Evolutionary conservation across 2,888 invertebrate genomes (phyloP).

Genomic region (Cerastis rubricosa): DNA sequence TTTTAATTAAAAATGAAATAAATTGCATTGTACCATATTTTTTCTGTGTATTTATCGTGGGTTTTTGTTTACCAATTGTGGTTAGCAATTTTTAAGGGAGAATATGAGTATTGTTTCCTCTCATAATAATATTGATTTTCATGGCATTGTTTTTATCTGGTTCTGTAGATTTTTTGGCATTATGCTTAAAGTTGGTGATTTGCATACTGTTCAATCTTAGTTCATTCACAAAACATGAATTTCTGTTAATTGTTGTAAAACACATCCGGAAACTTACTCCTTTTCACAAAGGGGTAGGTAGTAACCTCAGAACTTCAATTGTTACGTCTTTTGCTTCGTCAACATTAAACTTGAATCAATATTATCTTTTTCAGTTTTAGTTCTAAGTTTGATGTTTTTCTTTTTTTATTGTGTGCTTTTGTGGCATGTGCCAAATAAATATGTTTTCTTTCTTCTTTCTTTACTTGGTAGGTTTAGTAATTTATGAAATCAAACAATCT

Average conservation of each 20-base stretch:
- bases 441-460: too few relatives aligned
- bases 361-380: too few relatives aligned
- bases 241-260: neutral
- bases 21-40: conserved; percentile 5
- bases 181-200: neutral
- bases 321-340: neutral
- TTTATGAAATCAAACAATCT: too few relatives aligned
- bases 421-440: too few relatives aligned
- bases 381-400: too few relatives aligned
- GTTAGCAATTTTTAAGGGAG: neutral
- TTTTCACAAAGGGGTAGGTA: neutral
- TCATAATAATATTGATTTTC: neutral
- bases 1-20: conserved; percentile 38
- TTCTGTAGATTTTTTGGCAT: neutral
- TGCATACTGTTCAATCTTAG: neutral
- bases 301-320: neutral
- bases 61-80: neutral
- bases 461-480: too few relatives aligned
- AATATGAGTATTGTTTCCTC: neutral
- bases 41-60: too few relatives aligned
- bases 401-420: too few relatives aligned
- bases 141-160: neutral
- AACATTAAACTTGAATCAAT: neutral
- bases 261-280: neutral
- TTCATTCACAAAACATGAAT: neutral